These are phyloP conservation scores for Clanis bilineata DNA, from an alignment of 2,888 invertebrate species.

Conservation along the genomic window DNA sequence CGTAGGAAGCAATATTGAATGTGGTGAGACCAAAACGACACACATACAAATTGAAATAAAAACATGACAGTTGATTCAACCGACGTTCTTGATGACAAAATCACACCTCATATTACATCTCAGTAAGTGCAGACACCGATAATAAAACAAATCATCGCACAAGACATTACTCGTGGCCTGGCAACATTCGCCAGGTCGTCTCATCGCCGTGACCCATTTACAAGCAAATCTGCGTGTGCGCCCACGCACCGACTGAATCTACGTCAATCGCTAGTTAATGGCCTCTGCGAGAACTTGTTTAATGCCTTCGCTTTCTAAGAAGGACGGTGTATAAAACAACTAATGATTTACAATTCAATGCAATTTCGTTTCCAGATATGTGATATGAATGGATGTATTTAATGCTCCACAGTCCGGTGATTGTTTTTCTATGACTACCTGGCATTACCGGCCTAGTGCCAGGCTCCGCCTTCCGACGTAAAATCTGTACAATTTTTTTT, in stretches of 20 bases:
- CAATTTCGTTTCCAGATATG: neutral
- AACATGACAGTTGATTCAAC: neutral
- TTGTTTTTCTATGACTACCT: too few species aligned
- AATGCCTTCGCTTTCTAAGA: slow-evolving; percentile 44
- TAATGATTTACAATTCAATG: neutral
- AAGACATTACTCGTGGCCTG: slow-evolving; percentile 13
- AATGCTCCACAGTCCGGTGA: too few species aligned
- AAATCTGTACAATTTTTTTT: too few species aligned
- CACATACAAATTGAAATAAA: neutral
- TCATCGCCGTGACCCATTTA: slow-evolving; percentile 72
- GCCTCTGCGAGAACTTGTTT: slow-evolving; percentile 40
- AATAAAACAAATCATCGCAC: neutral
- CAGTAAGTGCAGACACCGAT: neutral
- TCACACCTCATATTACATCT: neutral
- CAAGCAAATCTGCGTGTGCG: slow-evolving; percentile 62
- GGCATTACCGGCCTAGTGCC: too few species aligned
- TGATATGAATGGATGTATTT: neutral
- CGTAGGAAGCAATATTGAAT: too few species aligned
- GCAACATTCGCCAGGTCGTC: slow-evolving; percentile 35
- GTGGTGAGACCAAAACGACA: too few species aligned
- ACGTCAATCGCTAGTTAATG: slow-evolving; percentile 54
- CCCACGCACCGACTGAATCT: slow-evolving; percentile 57
- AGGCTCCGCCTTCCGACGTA: too few species aligned
- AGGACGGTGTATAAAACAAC: slow-evolving; percentile 27
- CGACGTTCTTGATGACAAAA: neutral